Evolutionary conservation across 1,140 invertebrate genomes (phyloP).

Genomic region (Zaprionus vittiger): DNA sequence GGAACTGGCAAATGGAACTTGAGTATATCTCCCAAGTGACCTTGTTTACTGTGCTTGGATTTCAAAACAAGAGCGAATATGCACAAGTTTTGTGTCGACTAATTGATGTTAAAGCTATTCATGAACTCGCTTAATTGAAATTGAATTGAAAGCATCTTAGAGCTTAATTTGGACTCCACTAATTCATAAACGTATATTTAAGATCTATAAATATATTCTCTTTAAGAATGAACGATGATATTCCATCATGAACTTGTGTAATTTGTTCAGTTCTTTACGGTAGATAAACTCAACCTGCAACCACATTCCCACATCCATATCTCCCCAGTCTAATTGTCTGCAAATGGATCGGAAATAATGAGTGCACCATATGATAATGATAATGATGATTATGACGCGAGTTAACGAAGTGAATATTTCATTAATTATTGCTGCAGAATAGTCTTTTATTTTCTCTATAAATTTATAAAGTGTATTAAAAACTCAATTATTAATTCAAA

Average conservation of each 20-base stretch:
- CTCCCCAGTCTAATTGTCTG: not conserved
- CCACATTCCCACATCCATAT: not conserved
- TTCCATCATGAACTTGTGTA: not conserved
- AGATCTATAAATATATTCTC: constrained; percentile 1
- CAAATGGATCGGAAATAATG: constrained; percentile 1
- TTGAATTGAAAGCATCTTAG: constrained; percentile 36
- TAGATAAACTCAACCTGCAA: not conserved
- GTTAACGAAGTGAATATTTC: constrained; percentile 4
- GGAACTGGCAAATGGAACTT: constrained; percentile 44
- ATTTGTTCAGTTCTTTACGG: not conserved
- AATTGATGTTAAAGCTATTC: constrained; percentile 71
- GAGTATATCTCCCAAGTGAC: constrained; percentile 48
- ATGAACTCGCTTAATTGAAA: constrained; percentile 63
- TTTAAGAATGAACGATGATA: not conserved
- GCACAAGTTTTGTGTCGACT: constrained; percentile 26
- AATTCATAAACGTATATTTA: not conserved
- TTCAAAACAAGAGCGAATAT: constrained; percentile 62
- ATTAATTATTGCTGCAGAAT: not conserved
- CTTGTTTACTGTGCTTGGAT: constrained; percentile 69
- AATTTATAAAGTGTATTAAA: not conserved
- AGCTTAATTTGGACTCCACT: constrained; percentile 37
- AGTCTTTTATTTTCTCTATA: not conserved
- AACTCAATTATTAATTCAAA: not conserved
- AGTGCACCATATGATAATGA: constrained; percentile 1
- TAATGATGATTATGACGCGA: not conserved